Base-by-base conservation (phyloP, 35 echinoderm and acorn worm genomes). In the Stichopus chloronotus region DNA sequence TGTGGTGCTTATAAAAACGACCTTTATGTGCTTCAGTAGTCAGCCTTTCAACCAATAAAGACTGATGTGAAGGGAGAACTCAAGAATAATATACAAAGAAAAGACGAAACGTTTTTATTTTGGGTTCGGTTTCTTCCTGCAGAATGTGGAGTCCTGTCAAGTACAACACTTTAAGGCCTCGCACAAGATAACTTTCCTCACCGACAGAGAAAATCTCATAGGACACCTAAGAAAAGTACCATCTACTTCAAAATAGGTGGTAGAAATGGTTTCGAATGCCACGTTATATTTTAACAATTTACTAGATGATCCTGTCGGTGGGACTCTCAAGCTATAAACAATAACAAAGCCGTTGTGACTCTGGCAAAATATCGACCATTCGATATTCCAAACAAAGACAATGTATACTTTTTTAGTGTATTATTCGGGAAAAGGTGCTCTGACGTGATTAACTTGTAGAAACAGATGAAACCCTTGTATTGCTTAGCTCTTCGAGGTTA, bases 361-460 rank as follows among this genome's bases (percentile, higher is more conserved):
- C 81, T 85, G 4, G 55, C 10, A 7, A 55, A 53, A n/a, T 9
- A 82, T 25, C n/a, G n/a, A 8, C 63, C 72, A 5, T 85, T 2
- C 19, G 71, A 11, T 1, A 43, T 56, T 4, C 20, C 23, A 5
- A 69, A 63, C 23, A 14, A 81, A 0, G 92, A 93, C 25, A 59
- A 93, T 93, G 22, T 92, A 77, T n/a, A n/a, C 61, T 92, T 3
- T 93, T 93, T 43, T 13, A 57, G 4, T 93, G 92, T 72, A 59
- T 93, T 21, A 56, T 78, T 86, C 68, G 65, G 2, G 9, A 85
- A 54, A 17, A 85, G 92, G 81, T 14, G 55, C 6, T 69, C 6
- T 69, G 6, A 25, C 4, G 9, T 8, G 7, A 71, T 43, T 8
- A 61, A 0, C 7, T 83, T 83, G 80, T 5, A 83, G 43, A 83